phyloP scores from a whole-genome alignment of 2,888 invertebrate genomes.

The Prosapia bicincta region DNA sequence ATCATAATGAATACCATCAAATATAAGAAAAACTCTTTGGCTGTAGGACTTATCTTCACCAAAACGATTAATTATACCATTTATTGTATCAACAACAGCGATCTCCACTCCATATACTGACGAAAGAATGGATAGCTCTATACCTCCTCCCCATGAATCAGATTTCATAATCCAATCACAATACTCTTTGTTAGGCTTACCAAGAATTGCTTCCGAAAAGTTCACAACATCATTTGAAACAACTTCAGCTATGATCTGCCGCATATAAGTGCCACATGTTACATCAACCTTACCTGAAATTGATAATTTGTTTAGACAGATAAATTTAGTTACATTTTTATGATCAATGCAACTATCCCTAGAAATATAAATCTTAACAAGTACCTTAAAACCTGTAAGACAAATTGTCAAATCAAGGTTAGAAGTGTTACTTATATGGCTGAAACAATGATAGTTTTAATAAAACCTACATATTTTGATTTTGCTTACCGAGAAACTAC shows the following conservation, averaged over 20 bases:
- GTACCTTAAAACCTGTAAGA: no score
- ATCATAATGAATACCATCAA: conserved; percentile 96
- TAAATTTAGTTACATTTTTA: no score
- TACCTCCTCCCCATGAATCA: conserved; percentile 94
- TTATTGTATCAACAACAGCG: conserved; percentile 88
- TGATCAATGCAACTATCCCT: no score
- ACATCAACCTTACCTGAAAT: conserved; percentile 68
- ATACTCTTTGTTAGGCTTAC: conserved; percentile 79
- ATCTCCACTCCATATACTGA: conserved; percentile 87
- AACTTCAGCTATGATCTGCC: conserved; percentile 82
- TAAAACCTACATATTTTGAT: no score
- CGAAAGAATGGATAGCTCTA: conserved; percentile 84
- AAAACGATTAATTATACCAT: conserved; percentile 85
- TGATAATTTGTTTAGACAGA: no score
- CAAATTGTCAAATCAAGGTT: no score
- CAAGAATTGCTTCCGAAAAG: conserved; percentile 83
- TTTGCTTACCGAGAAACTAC: no score
- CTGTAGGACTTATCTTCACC: conserved; percentile 88
- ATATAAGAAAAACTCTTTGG: conserved; percentile 80
- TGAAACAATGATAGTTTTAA: no score
- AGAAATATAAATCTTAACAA: no score
- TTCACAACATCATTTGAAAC: conserved; percentile 71
- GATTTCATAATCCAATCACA: conserved; percentile 86
- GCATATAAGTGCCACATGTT: conserved; percentile 68
- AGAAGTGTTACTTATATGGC: no score